Base-by-base conservation (phyloP, 1,140 invertebrate species). In the Monomorium pharaonis region DNA sequence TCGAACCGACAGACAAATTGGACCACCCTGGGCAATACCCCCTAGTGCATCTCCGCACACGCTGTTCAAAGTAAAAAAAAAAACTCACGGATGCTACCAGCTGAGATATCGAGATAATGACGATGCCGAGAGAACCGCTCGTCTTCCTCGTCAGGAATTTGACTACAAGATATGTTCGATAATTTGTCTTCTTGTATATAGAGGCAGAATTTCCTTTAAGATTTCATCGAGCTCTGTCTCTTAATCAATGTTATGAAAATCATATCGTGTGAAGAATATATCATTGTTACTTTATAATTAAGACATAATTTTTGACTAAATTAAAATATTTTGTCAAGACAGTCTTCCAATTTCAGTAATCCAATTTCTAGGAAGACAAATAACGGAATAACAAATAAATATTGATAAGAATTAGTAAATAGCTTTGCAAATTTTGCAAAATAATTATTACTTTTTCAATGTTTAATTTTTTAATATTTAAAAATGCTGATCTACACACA, bases 1-100 rank as follows among this genome's bases (percentile, higher is more conserved):
- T 94, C 92, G 90, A 92, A 88, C 81, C 84, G 89, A 86, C 92
- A 94, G 94, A 95, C 94, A 95, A 95, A 95, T 95, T 95, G 94
- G 94, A 95, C 94, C 94, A 95, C 94, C 94, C 91, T 92, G 92
- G 91, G 91, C 88, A 80, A 85, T 90, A 90, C 90, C 87, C 88
- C 91, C 88, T 89, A 90, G 90, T 88, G 88, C 86, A 90, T 84
- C 37, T 89, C 83, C 69, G 74, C 80, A 85, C 89, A 89, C 87
- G 88, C 88, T 84, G 83, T 74, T 74, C 85, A 86, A 90, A 91
- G 92, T 80, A 90, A 93, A 91, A 92, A 92, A 62, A 37, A 37
- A 37, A 86, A 56, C 70, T 60, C 44, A 37, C 27, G 42, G 44
- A 91, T 72, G 92, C 92, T 92, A 92, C 90, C 91, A 91, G 84